Conservation (phyloP, 1,140 invertebrate species). For the Leptinotarsa lineolata region DNA sequence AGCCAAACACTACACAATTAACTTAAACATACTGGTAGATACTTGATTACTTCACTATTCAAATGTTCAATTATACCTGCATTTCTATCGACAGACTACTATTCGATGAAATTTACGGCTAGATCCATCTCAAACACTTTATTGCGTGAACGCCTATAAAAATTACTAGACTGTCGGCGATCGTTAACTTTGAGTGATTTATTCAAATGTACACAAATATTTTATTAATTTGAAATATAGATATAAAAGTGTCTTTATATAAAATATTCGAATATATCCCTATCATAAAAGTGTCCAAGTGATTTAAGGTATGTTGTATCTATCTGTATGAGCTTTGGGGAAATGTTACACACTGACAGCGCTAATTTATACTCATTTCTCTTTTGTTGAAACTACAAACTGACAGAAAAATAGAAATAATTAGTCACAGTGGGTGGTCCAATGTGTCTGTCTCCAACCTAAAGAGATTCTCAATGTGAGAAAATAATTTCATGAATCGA, state of each 20-base stretch:
- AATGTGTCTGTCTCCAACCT: background rate
- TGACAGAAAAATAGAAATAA: background rate
- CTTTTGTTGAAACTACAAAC: background rate
- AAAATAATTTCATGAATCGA: no score
- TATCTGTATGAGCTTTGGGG: background rate
- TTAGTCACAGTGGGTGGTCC: background rate
- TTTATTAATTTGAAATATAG: background rate
- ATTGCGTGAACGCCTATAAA: background rate
- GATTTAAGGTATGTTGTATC: background rate
- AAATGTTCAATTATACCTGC: no score
- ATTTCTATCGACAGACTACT: no score
- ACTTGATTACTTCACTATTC: no score
- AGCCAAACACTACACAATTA: no score
- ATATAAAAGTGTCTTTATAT: background rate
- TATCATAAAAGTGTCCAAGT: conserved; percentile 1
- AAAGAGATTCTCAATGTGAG: background rate
- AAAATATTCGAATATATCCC: background rate
- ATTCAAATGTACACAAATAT: conserved; percentile 8
- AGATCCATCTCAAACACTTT: background rate
- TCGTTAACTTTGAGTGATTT: background rate
- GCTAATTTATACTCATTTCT: background rate
- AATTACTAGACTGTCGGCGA: background rate
- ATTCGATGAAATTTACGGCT: background rate
- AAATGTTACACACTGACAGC: background rate
- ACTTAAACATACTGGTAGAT: no score